Conservation (phyloP, 2,797 vertebrate genomes). For the Vespertilio murinus region DNA sequence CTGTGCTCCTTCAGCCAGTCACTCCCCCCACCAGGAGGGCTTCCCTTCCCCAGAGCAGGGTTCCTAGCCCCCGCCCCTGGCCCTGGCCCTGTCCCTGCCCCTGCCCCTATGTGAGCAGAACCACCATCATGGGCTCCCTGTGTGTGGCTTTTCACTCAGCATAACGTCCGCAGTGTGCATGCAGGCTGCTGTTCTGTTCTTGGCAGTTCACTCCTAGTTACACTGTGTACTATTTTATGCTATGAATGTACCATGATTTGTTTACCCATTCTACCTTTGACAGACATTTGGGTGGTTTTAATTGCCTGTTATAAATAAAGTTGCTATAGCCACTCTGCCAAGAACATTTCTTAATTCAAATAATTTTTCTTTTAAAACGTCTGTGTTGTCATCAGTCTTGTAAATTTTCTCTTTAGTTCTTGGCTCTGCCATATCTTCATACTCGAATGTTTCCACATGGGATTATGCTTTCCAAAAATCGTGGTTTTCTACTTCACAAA, state of each 20-base stretch:
- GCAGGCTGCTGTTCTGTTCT: neutral
- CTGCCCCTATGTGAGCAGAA: too few relatives aligned
- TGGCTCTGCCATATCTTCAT: neutral
- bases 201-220: accelerated
- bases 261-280: neutral
- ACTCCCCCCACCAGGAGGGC: neutral
- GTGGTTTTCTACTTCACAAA: neutral
- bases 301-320: neutral
- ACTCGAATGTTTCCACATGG: accelerated
- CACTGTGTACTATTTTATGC: accelerated
- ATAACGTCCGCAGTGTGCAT: accelerated
- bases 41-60: accelerated
- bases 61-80: neutral
- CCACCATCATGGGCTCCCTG: accelerated
- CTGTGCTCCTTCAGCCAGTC: neutral
- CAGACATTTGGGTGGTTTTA: neutral
- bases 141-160: neutral
- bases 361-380: neutral
- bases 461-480: neutral
- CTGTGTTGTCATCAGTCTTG: neutral
- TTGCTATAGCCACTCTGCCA: neutral
- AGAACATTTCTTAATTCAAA: neutral
- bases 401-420: neutral
- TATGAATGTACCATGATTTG: accelerated
- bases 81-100: too few relatives aligned